Base-by-base conservation (phyloP, 2,888 invertebrate species). In the Ochropacha duplaris region DNA sequence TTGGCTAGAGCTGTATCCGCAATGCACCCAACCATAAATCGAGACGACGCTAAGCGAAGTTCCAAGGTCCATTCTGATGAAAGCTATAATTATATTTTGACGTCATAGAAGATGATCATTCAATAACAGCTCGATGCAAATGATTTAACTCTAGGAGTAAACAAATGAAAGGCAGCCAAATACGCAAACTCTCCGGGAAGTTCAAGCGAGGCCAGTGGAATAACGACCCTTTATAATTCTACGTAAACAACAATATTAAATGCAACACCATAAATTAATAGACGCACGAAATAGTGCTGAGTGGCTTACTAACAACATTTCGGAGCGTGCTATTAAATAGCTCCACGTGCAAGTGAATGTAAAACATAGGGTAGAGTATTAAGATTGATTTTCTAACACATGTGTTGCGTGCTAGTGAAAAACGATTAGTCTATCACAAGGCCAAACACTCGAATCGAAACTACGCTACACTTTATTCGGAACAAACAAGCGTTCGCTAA, bases 361-460 rank as follows among this genome's bases (percentile, higher is more conserved):
- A 44, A 19, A 72, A 72, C 67, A 44, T 44, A 44, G 19, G 3
- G 44, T 19, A 2, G 2, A 19, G 44, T 9, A 9, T 16, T 44
- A 44, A 44, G 19, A 9, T 44, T 44, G 44, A 44, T 19, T n/a
- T 44, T 44, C n/a, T 6, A 9, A 9, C 44, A 9, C 44, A 44
- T 9, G 19, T 19, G 44, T 44, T 36, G 56, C 28, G 44, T 57
- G 65, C 56, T 55, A 66, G 65, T 65, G 69, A 69, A 19, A 44
- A 72, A 72, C 66, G 66, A 75, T 78, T 77, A 76, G 72, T 66
- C 71, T 75, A 79, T 78, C 69, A 59, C 81, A 83, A 83, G 81
- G 83, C 69, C 79, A 74, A 69, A 71, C 75, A 71, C 74, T 74
- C 67, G 75, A 77, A 75, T 74, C 68, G 75, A 76, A 75, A 72